Evolutionary conservation across 2,113 vertebrate species (phyloP), one percentile per base, ranked within the genome.

Genomic region (Xyrauchen texanus): DNA sequence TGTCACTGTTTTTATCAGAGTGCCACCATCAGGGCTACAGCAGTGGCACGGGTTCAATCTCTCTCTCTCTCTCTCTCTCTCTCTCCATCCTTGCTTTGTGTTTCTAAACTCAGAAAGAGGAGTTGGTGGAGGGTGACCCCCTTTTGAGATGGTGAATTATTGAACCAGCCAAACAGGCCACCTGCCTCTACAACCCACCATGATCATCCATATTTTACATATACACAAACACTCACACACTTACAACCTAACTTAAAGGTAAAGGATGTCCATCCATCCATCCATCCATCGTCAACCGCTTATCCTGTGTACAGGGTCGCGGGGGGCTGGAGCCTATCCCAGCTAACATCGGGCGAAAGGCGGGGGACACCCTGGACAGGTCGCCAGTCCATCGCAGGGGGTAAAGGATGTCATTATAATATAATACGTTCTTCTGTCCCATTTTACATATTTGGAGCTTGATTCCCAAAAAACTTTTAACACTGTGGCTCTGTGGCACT

Each of bases 1-100:
- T 83, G 78, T 83, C 84, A 83, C 70, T 66, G 78, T 78, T 67
- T 83, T 74, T 46, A 63, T 66, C 45, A 44, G 70, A 75, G 57
- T 64, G 49, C 68, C 65, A 53, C 52, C 53, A 65, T 16, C 51
- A 46, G 8, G 7, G 42, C 47, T 42, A 49, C 4, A 47, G 55
- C 53, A 45, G 12, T 61, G 70, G 53, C 44, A 61, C 44, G 21
- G 70, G 34, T 49, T 34, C 75, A 16, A 21, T 69, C 49, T 69
- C 49, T 11, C 21, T 65, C 13, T 7, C 12, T 44, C 71, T 34
- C 5, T 8, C 46, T 67, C 49, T 62, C 46, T 61, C 3, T 49
- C n/a, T 42, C 4, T 4, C 51, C 77, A 70, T 12, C 8, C 45
- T 5, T 65, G 13, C 8, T 21, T 8, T 61, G 67, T 49, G 5